A percentile compares a stretch with the other conserved stretches of the same genome.
phyloP scores from a whole-genome alignment of 2,888 invertebrate species.

The Scaptomyza reducta region DNA sequence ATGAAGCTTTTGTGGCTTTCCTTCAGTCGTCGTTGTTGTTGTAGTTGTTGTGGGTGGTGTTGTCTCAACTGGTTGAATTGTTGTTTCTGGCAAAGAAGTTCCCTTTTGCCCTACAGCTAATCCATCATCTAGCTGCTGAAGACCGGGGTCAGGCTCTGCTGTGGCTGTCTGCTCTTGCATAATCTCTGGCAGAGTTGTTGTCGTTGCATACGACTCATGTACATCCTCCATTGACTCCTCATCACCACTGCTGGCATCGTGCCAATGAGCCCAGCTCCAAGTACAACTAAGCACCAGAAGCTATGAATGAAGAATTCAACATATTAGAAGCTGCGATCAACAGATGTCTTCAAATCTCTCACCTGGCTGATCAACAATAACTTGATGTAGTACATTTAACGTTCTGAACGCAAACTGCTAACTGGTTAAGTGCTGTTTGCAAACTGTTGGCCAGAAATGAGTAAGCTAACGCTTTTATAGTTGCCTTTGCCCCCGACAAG shows the following conservation, averaged over 20 bases:
- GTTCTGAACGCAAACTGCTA: conserved; percentile 8
- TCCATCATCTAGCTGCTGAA: conserved; percentile 31
- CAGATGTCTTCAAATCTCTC: neutral
- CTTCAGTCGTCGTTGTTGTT: conserved; percentile 19
- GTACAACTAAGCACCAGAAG: conserved; percentile 42
- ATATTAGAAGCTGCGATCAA: neutral
- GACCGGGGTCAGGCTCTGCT: conserved; percentile 23
- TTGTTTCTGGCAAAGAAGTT: conserved; percentile 43
- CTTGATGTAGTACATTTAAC: conserved; percentile 50
- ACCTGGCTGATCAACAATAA: conserved; percentile 59
- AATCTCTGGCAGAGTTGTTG: conserved; percentile 37
- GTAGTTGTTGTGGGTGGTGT: conserved; percentile 37
- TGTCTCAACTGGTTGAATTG: conserved; percentile 13
- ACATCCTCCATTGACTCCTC: conserved; percentile 38
- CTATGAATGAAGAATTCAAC: conserved; percentile 19
- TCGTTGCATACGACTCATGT: conserved; percentile 17
- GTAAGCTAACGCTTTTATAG: conserved; percentile 50
- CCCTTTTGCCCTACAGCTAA: conserved; percentile 8
- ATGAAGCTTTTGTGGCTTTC: conserved; percentile 9
- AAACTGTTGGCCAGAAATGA: conserved; percentile 38
- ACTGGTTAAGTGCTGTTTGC: conserved; percentile 9
- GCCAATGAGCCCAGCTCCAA: conserved; percentile 5
- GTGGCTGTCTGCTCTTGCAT: conserved; percentile 23
- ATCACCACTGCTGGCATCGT: conserved; percentile 28
- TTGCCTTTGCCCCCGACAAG: conserved; percentile 28